phyloP scores from a whole-genome alignment of 2,113 vertebrate species.

The Peromyscus leucopus region DNA sequence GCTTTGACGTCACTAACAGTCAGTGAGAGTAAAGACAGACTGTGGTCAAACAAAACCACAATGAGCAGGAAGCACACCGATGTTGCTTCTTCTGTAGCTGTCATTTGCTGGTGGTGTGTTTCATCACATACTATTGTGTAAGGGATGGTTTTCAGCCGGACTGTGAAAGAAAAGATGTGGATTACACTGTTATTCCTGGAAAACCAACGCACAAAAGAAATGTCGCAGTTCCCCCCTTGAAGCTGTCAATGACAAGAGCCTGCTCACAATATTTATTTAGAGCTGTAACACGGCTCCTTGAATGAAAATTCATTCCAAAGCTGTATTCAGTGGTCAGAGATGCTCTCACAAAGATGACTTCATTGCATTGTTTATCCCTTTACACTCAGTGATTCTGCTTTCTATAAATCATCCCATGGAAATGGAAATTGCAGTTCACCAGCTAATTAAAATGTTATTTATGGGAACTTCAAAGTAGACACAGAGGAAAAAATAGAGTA shows the following conservation, averaged over 20 bases:
- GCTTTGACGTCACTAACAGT: constrained; percentile 82
- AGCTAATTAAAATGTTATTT: constrained; percentile 43
- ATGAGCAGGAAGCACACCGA: constrained; percentile 66
- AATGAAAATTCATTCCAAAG: background rate
- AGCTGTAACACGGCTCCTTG: background rate
- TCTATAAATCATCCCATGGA: constrained; percentile 37
- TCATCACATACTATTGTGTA: constrained; percentile 56
- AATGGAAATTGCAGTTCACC: constrained; percentile 1
- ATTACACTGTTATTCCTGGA: constrained; percentile 44
- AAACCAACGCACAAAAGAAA: constrained; percentile 40
- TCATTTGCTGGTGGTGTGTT: constrained; percentile 57
- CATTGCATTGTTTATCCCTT: background rate
- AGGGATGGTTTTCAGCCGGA: constrained; percentile 13
- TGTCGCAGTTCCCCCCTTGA: background rate
- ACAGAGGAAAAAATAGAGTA: background rate
- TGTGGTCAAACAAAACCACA: constrained; percentile 77
- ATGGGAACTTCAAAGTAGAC: background rate
- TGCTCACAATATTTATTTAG: background rate
- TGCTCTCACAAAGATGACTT: background rate
- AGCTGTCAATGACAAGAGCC: background rate
- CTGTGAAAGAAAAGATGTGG: constrained; percentile 34
- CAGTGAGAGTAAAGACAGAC: constrained; percentile 70
- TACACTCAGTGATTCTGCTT: background rate
- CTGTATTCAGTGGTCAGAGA: background rate
- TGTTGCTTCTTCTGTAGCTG: constrained; percentile 71